Percentiles rank a stretch among this genome's conserved stretches.
phyloP scores from a whole-genome alignment of 2,888 invertebrate species.

The Lathronympha strigana region DNA sequence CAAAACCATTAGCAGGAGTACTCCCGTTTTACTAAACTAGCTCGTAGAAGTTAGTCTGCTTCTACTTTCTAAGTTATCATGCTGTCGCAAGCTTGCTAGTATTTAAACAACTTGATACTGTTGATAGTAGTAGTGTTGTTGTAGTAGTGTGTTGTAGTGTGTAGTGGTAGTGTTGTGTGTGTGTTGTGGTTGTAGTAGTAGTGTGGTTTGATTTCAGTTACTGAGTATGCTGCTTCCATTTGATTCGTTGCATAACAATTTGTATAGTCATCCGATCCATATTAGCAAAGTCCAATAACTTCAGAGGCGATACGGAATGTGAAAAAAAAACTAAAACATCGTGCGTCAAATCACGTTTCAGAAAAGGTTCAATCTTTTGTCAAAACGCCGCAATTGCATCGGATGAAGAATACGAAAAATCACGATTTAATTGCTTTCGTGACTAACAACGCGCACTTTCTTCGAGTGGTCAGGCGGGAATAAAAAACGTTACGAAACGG shows the following conservation, averaged over 20 bases:
- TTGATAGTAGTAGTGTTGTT: too few relatives aligned
- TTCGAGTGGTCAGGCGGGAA: slow-evolving; percentile 50
- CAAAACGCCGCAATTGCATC: slow-evolving; percentile 48
- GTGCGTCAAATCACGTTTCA: slow-evolving; percentile 58
- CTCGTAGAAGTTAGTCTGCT: too few relatives aligned
- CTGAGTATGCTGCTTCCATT: background rate
- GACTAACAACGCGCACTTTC: slow-evolving; percentile 60
- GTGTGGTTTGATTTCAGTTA: too few relatives aligned
- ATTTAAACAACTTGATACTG: too few relatives aligned
- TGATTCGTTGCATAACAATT: slow-evolving; percentile 2
- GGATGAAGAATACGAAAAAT: slow-evolving; percentile 55
- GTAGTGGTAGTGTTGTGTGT: too few relatives aligned
- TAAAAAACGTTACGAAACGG: slow-evolving; percentile 55
- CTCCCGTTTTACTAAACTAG: too few relatives aligned
- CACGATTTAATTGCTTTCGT: slow-evolving; percentile 65
- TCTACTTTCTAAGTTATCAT: too few relatives aligned
- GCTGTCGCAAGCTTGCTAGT: too few relatives aligned
- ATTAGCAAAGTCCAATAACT: slow-evolving; percentile 2
- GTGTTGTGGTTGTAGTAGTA: too few relatives aligned
- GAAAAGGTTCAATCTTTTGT: slow-evolving; percentile 47
- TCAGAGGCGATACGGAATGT: background rate
- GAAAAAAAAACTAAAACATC: slow-evolving; percentile 38
- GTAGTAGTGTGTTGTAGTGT: too few relatives aligned
- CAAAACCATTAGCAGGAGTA: too few relatives aligned
- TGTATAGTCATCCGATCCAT: background rate